Evolutionary conservation across 2,113 vertebrate genomes (phyloP).

Genomic region (Toxostoma redivivum): DNA sequence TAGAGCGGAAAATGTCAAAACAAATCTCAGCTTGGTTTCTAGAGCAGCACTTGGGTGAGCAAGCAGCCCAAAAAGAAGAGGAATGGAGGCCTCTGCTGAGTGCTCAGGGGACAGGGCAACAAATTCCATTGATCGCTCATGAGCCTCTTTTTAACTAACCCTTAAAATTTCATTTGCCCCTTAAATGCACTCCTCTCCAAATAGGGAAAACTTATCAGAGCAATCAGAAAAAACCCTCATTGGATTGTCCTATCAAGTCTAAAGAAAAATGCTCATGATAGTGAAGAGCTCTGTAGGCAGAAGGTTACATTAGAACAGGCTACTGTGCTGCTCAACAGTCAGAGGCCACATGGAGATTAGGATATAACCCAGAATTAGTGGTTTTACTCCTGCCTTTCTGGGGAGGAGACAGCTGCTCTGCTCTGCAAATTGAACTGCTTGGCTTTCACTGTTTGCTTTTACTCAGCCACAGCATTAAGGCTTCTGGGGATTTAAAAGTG

Average conservation of each 20-base stretch:
- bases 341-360: neutral
- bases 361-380: neutral
- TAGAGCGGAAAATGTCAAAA: slow-evolving; percentile 12
- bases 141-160: neutral
- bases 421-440: neutral
- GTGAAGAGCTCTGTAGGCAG: neutral
- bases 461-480: neutral
- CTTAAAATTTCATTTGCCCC: neutral
- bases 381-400: neutral
- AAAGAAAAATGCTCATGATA: neutral
- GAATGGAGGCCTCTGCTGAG: neutral
- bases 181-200: neutral
- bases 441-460: neutral
- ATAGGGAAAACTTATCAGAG: neutral
- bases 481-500: neutral
- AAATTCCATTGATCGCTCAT: neutral
- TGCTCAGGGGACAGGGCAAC: neutral
- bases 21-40: slow-evolving; percentile 8
- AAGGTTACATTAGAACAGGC: neutral
- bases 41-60: neutral
- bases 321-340: neutral
- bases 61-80: neutral
- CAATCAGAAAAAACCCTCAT: neutral
- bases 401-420: neutral
- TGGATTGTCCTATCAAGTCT: neutral